phyloP scores from a whole-genome alignment of 2,797 vertebrate genomes.

The Buceros bicornis region DNA sequence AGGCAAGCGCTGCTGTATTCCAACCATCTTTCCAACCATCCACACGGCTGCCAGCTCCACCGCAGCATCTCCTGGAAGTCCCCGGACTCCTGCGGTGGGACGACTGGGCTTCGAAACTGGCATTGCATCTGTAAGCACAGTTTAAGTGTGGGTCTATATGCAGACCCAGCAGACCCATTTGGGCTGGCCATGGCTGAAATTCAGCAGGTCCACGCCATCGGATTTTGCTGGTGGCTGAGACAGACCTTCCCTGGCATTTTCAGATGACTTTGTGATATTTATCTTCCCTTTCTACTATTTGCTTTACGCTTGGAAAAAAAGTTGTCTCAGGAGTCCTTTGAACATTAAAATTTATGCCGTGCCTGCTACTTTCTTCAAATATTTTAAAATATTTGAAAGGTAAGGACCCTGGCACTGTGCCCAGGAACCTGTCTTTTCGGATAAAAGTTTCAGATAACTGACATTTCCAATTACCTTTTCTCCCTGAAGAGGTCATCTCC shows the following conservation, averaged over 20 bases:
- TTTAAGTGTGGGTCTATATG: not conserved
- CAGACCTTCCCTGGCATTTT: not conserved
- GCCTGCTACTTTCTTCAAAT: constrained; percentile 50
- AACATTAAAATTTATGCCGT: constrained; percentile 65
- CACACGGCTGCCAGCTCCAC: not conserved
- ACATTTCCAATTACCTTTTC: constrained; percentile 76
- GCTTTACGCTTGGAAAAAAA: not conserved
- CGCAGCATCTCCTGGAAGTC: not conserved
- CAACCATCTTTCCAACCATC: not conserved
- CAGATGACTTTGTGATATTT: constrained; percentile 44
- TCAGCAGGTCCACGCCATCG: not conserved
- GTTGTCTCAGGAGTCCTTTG: constrained; percentile 51
- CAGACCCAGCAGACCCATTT: not conserved
- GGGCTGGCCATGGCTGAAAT: not conserved
- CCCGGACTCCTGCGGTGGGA: accelerated
- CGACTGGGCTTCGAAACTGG: not conserved
- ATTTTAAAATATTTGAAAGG: constrained; percentile 69
- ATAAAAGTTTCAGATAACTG: constrained; percentile 75
- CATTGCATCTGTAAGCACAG: not conserved
- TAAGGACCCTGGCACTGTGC: constrained; percentile 66
- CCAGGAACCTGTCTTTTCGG: constrained; percentile 59
- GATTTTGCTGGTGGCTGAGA: constrained; percentile 1
- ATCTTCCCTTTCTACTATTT: constrained; percentile 65
- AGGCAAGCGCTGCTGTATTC: accelerated
- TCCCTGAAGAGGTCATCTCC: constrained; percentile 69